Percentiles rank a stretch among this genome's conserved stretches.
Conservation (phyloP, 2,888 invertebrate species). For the Teleogryllus oceanicus region DNA sequence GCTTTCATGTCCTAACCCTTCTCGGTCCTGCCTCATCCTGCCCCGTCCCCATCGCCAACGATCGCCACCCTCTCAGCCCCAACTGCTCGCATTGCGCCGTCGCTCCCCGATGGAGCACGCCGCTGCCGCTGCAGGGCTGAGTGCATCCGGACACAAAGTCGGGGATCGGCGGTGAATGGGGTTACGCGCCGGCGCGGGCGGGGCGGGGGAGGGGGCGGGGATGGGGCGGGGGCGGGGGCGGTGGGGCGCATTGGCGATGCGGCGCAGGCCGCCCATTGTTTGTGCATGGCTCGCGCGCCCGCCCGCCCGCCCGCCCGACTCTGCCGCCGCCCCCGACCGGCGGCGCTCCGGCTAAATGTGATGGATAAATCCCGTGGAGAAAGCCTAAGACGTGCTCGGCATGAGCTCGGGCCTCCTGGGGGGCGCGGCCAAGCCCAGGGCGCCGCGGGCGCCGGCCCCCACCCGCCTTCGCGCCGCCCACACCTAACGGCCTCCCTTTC, state of each 20-base stretch:
- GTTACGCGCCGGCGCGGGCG: neutral
- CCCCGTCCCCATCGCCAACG: no score
- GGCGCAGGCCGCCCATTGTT: neutral
- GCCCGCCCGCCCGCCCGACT: neutral
- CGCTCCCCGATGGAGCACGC: no score
- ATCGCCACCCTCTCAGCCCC: no score
- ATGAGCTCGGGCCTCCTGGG: neutral
- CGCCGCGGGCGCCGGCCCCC: neutral
- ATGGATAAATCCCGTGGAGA: slow-evolving; percentile 11
- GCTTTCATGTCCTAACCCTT: no score
- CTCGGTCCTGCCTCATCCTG: no score
- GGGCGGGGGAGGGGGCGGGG: neutral
- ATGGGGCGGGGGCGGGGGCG: neutral
- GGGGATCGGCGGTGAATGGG: neutral
- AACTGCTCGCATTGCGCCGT: no score
- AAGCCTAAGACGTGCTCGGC: slow-evolving; percentile 18
- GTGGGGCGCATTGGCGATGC: slow-evolving; percentile 18
- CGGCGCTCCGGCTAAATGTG: neutral
- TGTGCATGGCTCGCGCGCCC: slow-evolving; percentile 11
- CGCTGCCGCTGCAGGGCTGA: neutral
- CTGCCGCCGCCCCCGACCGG: neutral
- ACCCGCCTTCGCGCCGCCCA: no score
- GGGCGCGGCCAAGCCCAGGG: neutral
- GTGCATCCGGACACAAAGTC: slow-evolving; percentile 8
- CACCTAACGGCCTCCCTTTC: no score